Conservation (phyloP, 2,797 vertebrate genomes). For the Carduelis carduelis region DNA sequence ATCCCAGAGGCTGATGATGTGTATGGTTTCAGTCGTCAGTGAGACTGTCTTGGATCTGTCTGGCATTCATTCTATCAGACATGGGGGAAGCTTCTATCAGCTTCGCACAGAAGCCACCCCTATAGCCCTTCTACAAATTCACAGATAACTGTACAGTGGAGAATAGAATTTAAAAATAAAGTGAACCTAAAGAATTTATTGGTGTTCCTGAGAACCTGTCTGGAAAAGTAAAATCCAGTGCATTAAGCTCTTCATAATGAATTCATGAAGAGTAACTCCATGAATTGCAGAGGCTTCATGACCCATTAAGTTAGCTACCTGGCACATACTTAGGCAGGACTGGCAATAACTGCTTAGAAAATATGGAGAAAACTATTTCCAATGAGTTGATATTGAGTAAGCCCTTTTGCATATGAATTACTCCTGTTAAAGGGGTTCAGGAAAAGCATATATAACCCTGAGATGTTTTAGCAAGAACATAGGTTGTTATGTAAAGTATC, state of each 20-base stretch:
- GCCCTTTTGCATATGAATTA: neutral
- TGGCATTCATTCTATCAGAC: neutral
- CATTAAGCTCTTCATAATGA: neutral
- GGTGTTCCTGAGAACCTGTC: neutral
- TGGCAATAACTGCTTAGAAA: neutral
- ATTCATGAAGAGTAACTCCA: neutral
- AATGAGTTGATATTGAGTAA: neutral
- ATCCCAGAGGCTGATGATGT: neutral
- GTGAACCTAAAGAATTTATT: neutral
- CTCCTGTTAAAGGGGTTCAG: neutral
- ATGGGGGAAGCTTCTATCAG: neutral
- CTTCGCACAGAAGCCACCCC: neutral
- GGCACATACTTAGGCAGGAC: neutral
- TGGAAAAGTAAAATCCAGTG: neutral
- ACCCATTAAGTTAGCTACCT: neutral
- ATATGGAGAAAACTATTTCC: neutral
- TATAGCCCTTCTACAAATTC: neutral
- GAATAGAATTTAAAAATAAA: neutral
- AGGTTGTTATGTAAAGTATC: neutral
- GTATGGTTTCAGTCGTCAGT: fast-evolving
- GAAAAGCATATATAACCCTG: neutral
- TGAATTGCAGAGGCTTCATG: neutral
- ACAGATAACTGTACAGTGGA: neutral
- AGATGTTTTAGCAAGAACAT: neutral
- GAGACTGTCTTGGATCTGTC: fast-evolving